Conservation (phyloP, 2,113 vertebrate species). For the Phrynocephalus versicolor region DNA sequence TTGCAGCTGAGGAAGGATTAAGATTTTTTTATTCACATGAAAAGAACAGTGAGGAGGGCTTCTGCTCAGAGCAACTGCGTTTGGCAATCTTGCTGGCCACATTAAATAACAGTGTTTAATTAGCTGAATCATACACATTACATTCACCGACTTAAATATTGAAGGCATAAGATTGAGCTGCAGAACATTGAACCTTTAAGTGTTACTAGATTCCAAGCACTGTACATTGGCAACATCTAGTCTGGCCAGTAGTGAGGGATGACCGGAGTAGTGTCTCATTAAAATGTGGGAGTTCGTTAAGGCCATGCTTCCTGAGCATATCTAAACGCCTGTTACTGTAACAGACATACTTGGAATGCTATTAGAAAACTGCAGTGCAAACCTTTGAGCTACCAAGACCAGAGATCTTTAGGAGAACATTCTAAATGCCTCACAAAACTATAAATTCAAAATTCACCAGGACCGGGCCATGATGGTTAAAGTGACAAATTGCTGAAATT, state of each 20-base stretch:
- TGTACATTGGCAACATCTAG: not conserved
- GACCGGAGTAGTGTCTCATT: no score
- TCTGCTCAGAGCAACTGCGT: not conserved
- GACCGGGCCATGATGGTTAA: no score
- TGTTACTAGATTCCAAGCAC: not conserved
- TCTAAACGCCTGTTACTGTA: no score
- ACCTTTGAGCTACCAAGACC: no score
- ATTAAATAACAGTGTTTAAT: not conserved
- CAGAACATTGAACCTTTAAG: not conserved
- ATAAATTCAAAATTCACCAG: no score
- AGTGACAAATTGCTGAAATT: no score
- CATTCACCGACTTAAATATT: not conserved
- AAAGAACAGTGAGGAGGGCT: fast-evolving
- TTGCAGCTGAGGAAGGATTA: conserved; percentile 2
- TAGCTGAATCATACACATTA: not conserved
- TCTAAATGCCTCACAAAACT: no score
- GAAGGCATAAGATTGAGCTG: not conserved
- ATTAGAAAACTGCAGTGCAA: no score
- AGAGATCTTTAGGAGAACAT: no score
- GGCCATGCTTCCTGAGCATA: no score
- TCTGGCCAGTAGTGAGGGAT: not conserved
- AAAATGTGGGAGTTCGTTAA: not conserved
- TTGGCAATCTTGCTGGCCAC: not conserved
- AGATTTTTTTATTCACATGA: not conserved
- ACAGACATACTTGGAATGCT: no score